phyloP scores from a whole-genome alignment of 64 coral and sea anemone species.

The Trachythela sp. region DNA sequence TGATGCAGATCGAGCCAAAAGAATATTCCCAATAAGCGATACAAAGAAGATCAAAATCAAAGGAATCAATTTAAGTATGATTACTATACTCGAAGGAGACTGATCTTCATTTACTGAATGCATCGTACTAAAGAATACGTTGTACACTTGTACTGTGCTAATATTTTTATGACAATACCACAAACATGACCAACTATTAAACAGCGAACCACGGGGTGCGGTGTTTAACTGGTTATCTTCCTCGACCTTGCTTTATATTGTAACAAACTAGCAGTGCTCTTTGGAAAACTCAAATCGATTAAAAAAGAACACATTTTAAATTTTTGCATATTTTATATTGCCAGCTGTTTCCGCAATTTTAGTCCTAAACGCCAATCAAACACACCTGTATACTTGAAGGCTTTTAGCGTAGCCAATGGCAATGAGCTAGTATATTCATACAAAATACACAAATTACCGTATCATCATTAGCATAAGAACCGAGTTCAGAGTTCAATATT shows the following conservation, averaged over 20 bases:
- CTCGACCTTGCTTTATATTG: neutral
- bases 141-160: too few species aligned
- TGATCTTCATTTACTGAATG: neutral
- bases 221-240: neutral
- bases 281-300: neutral
- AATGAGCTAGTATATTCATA: too few species aligned
- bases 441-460: too few species aligned
- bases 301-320: neutral
- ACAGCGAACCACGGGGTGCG: neutral
- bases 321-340: neutral
- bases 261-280: neutral
- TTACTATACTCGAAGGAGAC: neutral
- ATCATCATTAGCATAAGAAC: too few species aligned
- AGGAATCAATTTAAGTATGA: constrained; percentile 47
- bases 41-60: constrained; percentile 54
- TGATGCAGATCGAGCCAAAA: constrained; percentile 30
- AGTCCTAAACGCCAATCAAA: neutral
- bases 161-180: neutral
- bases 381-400: neutral
- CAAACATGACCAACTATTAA: neutral
- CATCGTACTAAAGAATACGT: neutral
- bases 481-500: too few species aligned
- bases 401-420: neutral
- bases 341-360: neutral
- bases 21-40: constrained; percentile 49